These are phyloP conservation scores for Peromyscus eremicus DNA, from an alignment of 2,797 vertebrate species.

Conservation along the genomic window DNA sequence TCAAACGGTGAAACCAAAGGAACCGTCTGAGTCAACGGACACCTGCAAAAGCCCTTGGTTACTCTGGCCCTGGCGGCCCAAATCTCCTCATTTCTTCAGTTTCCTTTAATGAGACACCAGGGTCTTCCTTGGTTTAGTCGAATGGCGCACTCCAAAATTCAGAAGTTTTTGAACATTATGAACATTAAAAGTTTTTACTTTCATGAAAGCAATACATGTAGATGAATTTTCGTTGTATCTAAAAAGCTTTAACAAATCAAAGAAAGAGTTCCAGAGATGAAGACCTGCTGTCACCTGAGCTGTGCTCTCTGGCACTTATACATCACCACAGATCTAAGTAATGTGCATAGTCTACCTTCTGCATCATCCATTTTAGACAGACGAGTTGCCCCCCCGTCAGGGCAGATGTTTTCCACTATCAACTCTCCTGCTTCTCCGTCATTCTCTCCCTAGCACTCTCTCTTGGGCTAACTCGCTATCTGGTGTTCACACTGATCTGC, in stretches of 20 bases:
- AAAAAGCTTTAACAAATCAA: not conserved
- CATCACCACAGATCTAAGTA: not conserved
- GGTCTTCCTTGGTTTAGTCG: constrained; percentile 7
- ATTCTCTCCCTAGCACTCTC: not conserved
- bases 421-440: not conserved
- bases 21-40: not conserved
- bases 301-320: not conserved
- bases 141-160: not conserved
- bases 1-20: constrained; percentile 6
- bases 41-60: not conserved
- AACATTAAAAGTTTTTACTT: not conserved
- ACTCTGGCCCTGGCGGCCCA: not conserved
- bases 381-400: not conserved
- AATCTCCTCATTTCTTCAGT: constrained; percentile 19
- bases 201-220: constrained; percentile 5
- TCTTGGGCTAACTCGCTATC: not conserved
- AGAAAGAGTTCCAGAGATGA: not conserved
- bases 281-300: not conserved
- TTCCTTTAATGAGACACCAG: not conserved
- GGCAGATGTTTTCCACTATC: not conserved
- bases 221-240: constrained; percentile 23
- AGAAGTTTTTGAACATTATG: constrained; percentile 20
- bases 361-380: not conserved
- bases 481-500: not conserved
- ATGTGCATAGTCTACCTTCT: not conserved